Base-by-base conservation (phyloP, 2,113 vertebrate genomes). In the Carassius auratus region DNA sequence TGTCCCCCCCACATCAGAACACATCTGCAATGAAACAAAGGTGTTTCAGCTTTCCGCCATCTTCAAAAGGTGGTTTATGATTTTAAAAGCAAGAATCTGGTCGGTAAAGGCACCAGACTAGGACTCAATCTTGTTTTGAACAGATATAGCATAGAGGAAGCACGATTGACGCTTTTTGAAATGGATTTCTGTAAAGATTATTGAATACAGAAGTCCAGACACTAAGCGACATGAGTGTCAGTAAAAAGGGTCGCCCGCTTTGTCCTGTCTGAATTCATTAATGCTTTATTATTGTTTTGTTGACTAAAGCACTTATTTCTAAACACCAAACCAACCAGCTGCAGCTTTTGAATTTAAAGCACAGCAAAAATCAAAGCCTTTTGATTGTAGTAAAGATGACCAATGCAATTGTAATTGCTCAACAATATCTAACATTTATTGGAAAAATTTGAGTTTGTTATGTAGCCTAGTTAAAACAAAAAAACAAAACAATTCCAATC, bases 401-500 rank as follows among this genome's bases (percentile, higher is more conserved):
- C 12, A 78, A 61, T 42, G 38, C 38, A 7, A 42, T 42, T 42
- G 7, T 42, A 8, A 42, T 42, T 8, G 38, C 38, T 42, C 38
- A 42, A 42, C 38, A 42, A 42, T 42, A 42, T 42, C 38, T 42
- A 42, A 8, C 7, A 69, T 5, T 33, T 30, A 17, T 3, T 17
- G 14, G 5, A 69, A 69, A 17, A 68, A 64, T 13, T 14, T 12
- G 23, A 64, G 5, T 64, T 48, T 48, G 38, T 61, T 62, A 50
- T 17, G 42, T 14, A 48, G 71, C 38, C 71, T 45, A 52, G 74
- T 80, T 80, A 26, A 64, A 68, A 38, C 68, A 82, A 62, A 36
- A 33, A 42, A 9, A 68, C 5, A 77, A 82, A 68, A 26, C 30
- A 6, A 76, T 30, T n/a, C 55, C 5, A 69, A 55, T 88, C 87